These are phyloP conservation scores for Nebria ingens DNA, from an alignment of 1,140 invertebrate species.

Conservation along the genomic window DNA sequence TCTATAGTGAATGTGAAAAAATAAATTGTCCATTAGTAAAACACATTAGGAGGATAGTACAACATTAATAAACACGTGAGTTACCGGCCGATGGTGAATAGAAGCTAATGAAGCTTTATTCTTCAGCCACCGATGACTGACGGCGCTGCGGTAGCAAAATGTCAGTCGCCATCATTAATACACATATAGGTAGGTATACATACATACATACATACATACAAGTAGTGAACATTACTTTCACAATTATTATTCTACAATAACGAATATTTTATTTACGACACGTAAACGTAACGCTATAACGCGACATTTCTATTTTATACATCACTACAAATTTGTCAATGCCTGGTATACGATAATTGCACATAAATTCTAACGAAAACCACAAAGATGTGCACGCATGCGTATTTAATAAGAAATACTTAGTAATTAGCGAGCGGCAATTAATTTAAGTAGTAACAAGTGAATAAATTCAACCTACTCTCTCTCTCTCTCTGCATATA, in stretches of 20 bases:
- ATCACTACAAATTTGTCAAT: too few relatives aligned
- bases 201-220: conserved; percentile 11
- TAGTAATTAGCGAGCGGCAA: not conserved
- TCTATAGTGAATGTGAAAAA: too few relatives aligned
- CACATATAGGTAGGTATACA: conserved; percentile 4
- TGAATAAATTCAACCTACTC: not conserved
- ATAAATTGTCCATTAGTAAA: conserved; percentile 13
- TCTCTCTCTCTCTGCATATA: too few relatives aligned
- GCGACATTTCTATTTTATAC: not conserved
- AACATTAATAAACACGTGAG: conserved; percentile 17
- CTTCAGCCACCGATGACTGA: conserved; percentile 10
- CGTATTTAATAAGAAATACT: not conserved
- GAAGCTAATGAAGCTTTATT: conserved; percentile 16
- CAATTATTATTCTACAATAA: not conserved
- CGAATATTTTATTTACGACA: not conserved
- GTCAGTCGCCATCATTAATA: conserved; percentile 10
- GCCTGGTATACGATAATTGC: too few relatives aligned
- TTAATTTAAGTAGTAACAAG: not conserved
- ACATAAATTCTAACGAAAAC: too few relatives aligned
- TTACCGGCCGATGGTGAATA: conserved; percentile 12
- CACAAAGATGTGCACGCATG: not conserved
- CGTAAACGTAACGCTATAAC: not conserved
- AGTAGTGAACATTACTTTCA: not conserved
- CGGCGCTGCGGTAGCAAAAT: conserved; percentile 6
- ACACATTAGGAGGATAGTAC: conserved; percentile 12